These are phyloP conservation scores for Laticauda colubrina DNA, from an alignment of 2,113 vertebrate genomes.

Conservation along the genomic window DNA sequence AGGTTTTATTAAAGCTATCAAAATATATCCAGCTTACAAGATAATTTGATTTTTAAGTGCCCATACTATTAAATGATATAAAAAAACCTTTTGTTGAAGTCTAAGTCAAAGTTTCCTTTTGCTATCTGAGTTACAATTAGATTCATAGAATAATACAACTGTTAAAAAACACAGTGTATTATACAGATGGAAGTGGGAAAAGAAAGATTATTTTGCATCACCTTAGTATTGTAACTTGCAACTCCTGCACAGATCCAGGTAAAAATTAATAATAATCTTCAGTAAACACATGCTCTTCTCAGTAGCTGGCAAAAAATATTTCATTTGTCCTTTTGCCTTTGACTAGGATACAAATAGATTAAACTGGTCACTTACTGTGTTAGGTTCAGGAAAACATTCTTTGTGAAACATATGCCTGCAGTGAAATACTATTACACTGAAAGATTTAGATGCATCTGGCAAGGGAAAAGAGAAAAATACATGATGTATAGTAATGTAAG, in stretches of 20 bases:
- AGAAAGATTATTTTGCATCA: neutral
- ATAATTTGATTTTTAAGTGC: conserved; percentile 22
- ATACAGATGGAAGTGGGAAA: neutral
- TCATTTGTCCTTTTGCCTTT: conserved; percentile 29
- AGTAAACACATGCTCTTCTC: conserved; percentile 10
- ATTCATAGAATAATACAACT: neutral
- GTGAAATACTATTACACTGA: conserved; percentile 89
- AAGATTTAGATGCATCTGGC: conserved; percentile 86
- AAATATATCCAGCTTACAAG: neutral
- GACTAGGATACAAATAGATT: conserved; percentile 15
- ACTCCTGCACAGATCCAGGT: neutral
- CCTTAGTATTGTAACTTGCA: neutral
- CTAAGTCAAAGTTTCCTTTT: neutral
- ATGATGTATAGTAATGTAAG: neutral
- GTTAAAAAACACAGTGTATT: neutral
- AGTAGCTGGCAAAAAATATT: conserved; percentile 27
- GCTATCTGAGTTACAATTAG: neutral
- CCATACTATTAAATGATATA: neutral
- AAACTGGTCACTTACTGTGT: conserved; percentile 75
- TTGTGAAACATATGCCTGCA: conserved; percentile 99
- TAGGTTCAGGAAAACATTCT: conserved; percentile 87
- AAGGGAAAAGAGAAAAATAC: conserved; percentile 41
- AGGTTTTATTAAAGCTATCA: neutral
- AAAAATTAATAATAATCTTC: conserved; percentile 18
- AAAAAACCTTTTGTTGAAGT: neutral